phyloP scores from a whole-genome alignment of 2,888 invertebrate species.

The Lithophane semibrunnea region DNA sequence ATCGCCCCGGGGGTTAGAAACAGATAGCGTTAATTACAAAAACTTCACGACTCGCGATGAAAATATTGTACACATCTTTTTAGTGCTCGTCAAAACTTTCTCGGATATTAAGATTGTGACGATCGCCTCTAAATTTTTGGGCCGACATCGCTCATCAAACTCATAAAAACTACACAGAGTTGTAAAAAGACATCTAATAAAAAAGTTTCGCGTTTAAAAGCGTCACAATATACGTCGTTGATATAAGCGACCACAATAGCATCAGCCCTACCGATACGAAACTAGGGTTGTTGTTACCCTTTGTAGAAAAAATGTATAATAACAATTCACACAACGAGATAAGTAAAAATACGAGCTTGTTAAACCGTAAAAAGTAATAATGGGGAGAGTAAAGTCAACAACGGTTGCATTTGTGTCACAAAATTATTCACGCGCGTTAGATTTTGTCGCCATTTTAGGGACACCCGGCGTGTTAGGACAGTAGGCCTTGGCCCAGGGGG shows the following conservation, averaged over 20 bases:
- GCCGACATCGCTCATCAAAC: constrained; percentile 52
- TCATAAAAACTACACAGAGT: constrained; percentile 55
- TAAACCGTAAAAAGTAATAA: constrained; percentile 90
- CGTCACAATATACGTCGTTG: constrained; percentile 50
- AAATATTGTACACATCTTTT: constrained; percentile 47
- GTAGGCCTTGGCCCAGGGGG: constrained; percentile 37
- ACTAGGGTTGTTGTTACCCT: constrained; percentile 79
- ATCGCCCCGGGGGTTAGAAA: neutral
- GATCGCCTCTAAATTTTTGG: constrained; percentile 46
- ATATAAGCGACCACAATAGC: constrained; percentile 63
- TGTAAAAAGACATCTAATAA: constrained; percentile 60
- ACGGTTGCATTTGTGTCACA: constrained; percentile 80
- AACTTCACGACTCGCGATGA: constrained; percentile 24
- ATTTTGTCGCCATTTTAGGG: constrained; percentile 71
- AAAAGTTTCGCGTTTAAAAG: constrained; percentile 58
- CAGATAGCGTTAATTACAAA: constrained; percentile 20
- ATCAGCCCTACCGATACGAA: constrained; percentile 57
- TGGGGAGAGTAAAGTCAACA: constrained; percentile 88
- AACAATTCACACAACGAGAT: constrained; percentile 89
- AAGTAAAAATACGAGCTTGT: constrained; percentile 90
- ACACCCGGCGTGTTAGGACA: constrained; percentile 65
- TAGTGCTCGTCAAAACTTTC: constrained; percentile 59
- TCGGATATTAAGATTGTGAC: constrained; percentile 52
- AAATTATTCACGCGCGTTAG: constrained; percentile 82
- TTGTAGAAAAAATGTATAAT: constrained; percentile 79